These are phyloP conservation scores for Prunella fulvescens DNA, from an alignment of 2,113 vertebrate genomes.

Conservation along the genomic window DNA sequence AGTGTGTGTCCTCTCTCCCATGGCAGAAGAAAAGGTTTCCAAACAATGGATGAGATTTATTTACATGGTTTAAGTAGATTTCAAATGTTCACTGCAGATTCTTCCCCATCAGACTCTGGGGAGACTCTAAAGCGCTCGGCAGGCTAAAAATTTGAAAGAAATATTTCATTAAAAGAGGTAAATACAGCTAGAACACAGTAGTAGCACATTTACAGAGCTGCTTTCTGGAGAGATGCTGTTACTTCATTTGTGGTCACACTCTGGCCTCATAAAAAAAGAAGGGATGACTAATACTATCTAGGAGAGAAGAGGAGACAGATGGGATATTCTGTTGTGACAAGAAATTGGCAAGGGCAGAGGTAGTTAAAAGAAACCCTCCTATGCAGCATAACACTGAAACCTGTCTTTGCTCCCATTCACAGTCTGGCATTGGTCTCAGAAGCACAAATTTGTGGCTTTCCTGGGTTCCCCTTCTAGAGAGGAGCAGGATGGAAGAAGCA, in stretches of 20 bases:
- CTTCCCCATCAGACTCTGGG: not conserved
- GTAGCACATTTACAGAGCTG: not conserved
- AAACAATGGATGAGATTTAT: not conserved
- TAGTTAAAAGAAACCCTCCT: not conserved
- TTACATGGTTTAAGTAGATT: not conserved
- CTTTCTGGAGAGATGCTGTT: not conserved
- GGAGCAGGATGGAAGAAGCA: not conserved
- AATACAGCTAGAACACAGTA: not conserved
- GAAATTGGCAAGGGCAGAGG: not conserved
- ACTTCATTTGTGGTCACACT: not conserved
- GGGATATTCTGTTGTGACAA: not conserved
- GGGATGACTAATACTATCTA: not conserved
- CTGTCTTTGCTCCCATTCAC: not conserved
- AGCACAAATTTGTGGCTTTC: not conserved
- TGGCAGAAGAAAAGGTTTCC: not conserved
- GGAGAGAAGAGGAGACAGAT: not conserved
- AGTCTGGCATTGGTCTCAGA: not conserved
- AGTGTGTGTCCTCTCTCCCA: not conserved
- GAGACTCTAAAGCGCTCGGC: not conserved
- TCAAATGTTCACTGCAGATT: not conserved
- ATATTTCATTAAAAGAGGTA: not conserved
- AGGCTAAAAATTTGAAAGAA: not conserved
- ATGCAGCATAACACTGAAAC: not conserved
- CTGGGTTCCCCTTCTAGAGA: not conserved
- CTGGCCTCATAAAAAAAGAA: not conserved